Conservation (phyloP, 2,113 vertebrate genomes). For the Rhegmatorhina hoffmannsi region DNA sequence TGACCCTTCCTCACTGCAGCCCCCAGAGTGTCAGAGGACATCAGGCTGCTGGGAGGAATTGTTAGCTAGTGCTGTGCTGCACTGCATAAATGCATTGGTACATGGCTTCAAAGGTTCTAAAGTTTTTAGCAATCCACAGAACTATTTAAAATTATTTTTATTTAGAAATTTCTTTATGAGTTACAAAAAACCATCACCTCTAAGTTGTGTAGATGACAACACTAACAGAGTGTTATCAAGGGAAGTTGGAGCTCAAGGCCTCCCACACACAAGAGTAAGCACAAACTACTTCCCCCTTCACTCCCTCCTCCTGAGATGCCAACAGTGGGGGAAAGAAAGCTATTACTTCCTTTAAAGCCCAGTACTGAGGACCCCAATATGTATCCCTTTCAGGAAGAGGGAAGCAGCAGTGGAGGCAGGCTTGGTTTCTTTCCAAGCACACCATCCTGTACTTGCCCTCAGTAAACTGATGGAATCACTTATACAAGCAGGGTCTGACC, state of each 20-base stretch:
- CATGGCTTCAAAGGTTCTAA: not conserved
- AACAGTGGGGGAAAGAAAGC: not conserved
- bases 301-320: not conserved
- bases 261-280: not conserved
- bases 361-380: not conserved
- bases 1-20: accelerated
- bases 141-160: not conserved
- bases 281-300: not conserved
- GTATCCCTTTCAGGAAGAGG: not conserved
- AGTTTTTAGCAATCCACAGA: not conserved
- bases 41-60: not conserved
- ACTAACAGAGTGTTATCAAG: not conserved
- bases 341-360: not conserved
- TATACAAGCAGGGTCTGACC: no score
- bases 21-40: accelerated
- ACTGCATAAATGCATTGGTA: accelerated
- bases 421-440: not conserved
- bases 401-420: not conserved
- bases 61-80: not conserved
- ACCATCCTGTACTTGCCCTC: not conserved
- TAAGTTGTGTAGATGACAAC: not conserved
- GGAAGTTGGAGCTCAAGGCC: not conserved
- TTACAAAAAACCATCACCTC: not conserved
- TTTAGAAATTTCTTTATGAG: not conserved
- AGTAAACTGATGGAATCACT: accelerated